These are phyloP conservation scores for Cyanocitta stelleri DNA, from an alignment of 2,113 vertebrate species.

Conservation along the genomic window DNA sequence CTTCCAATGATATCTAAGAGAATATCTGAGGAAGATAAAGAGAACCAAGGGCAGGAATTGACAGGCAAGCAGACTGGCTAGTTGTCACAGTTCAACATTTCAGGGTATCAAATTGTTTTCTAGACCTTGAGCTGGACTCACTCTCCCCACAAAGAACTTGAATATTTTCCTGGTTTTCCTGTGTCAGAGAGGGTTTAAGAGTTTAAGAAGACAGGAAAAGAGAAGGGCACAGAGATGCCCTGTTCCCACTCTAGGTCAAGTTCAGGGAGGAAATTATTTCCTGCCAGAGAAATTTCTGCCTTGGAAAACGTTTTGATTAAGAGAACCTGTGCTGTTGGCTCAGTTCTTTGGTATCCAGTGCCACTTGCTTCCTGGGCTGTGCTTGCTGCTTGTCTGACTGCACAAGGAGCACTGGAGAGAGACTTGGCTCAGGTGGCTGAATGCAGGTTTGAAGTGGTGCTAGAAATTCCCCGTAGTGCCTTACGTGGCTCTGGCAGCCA, in stretches of 20 bases:
- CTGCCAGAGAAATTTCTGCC: not conserved
- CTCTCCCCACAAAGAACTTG: not conserved
- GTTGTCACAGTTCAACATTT: not conserved
- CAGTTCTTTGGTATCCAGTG: not conserved
- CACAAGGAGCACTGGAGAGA: not conserved
- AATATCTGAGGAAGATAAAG: not conserved
- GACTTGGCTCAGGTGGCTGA: not conserved
- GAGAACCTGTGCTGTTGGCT: not conserved
- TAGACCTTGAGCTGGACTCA: not conserved
- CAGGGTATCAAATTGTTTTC: not conserved
- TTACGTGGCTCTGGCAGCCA: not conserved
- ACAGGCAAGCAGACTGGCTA: not conserved
- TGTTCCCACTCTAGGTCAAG: not conserved
- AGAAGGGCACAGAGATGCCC: not conserved
- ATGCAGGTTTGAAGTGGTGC: not conserved
- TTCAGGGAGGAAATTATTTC: not conserved
- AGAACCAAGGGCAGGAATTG: not conserved
- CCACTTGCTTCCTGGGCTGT: not conserved
- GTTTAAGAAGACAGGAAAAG: not conserved
- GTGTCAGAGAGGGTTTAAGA: not conserved
- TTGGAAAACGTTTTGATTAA: not conserved
- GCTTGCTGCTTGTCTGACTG: not conserved
- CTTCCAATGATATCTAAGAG: not conserved
- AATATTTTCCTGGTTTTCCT: accelerated
- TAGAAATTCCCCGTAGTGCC: not conserved